These are phyloP conservation scores for Amitus sp. DNA, from an alignment of 2,888 invertebrate genomes.

Conservation along the genomic window DNA sequence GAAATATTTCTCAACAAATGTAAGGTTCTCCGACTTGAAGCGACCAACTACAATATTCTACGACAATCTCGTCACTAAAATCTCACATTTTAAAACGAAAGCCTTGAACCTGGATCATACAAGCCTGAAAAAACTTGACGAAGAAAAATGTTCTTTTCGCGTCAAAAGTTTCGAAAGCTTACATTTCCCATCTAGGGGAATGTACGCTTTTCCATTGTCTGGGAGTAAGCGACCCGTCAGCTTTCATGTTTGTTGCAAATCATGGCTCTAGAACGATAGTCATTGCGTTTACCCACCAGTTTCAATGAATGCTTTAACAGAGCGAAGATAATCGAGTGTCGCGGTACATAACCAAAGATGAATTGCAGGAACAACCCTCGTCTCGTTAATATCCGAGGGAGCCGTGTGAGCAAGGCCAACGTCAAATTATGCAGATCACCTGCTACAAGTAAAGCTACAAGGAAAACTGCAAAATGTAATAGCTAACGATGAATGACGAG, in stretches of 20 bases:
- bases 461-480: constrained; percentile 27
- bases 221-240: constrained; percentile 17
- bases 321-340: constrained; percentile 60
- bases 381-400: constrained; percentile 47
- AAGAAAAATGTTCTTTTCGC: too few species aligned
- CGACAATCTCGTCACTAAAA: too few species aligned
- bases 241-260: constrained; percentile 31
- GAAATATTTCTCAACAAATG: too few species aligned
- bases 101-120: too few species aligned
- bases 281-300: constrained; percentile 42
- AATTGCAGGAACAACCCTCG: constrained; percentile 62
- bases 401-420: constrained; percentile 42
- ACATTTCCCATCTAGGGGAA: too few species aligned
- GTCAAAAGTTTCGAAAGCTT: too few species aligned
- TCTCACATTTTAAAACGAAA: too few species aligned
- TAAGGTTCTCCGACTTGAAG: too few species aligned
- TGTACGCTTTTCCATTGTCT: constrained; percentile 15
- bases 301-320: constrained; percentile 60
- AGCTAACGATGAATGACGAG: constrained; percentile 21
- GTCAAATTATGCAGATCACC: constrained; percentile 58
- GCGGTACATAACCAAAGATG: constrained; percentile 52
- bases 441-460: constrained; percentile 44
- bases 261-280: constrained; percentile 32
- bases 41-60: too few species aligned
- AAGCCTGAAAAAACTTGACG: too few species aligned